Conservation (phyloP, 2,113 vertebrate species). For the Lepus europaeus region DNA sequence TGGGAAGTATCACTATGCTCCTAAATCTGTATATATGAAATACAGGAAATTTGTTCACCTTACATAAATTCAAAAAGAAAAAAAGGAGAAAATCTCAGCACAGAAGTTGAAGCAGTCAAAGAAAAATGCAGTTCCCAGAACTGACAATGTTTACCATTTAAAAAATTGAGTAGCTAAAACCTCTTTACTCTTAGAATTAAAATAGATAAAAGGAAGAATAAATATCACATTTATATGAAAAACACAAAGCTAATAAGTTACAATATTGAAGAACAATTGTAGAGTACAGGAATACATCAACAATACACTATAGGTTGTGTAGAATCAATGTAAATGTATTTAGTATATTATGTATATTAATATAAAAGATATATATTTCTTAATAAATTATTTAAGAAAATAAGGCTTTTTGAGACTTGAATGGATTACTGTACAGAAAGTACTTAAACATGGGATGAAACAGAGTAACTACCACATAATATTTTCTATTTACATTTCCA, state of each 20-base stretch:
- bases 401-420: not conserved
- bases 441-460: not conserved
- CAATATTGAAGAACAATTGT: not conserved
- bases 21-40: too few species aligned
- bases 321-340: not conserved
- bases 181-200: not conserved
- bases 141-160: not conserved
- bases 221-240: not conserved
- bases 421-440: not conserved
- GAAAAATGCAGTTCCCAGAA: not conserved
- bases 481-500: not conserved
- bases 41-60: too few species aligned
- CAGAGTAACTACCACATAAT: too few species aligned
- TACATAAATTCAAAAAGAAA: too few species aligned
- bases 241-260: not conserved
- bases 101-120: not conserved
- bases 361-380: not conserved
- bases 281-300: not conserved
- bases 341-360: not conserved
- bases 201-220: not conserved
- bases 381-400: not conserved
- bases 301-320: not conserved
- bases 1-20: too few species aligned
- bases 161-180: not conserved
- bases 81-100: not conserved